Evolutionary conservation across 2,888 invertebrate species (phyloP).

Genomic region (Aporophyla nigra): DNA sequence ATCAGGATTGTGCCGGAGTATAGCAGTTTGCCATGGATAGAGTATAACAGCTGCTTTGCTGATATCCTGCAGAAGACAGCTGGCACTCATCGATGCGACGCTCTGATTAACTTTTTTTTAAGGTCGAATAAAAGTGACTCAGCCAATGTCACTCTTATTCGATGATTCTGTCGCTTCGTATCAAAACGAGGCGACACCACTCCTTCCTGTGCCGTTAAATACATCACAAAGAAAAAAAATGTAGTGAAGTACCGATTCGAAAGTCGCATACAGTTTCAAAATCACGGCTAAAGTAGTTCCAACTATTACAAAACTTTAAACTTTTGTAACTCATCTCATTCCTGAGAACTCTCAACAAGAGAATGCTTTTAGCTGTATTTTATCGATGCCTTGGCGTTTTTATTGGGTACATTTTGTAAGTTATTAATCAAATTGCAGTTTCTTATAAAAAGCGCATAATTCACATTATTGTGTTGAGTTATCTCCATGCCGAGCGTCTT

Average conservation of each 20-base stretch:
- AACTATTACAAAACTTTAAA: conserved; percentile 65
- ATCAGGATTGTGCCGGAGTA: not conserved
- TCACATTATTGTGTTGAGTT: not conserved
- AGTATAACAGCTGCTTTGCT: not conserved
- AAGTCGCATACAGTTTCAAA: conserved; percentile 43
- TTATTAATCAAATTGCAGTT: not conserved
- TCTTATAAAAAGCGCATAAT: not conserved
- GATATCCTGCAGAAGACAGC: not conserved
- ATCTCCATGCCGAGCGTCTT: not conserved
- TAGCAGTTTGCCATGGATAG: not conserved
- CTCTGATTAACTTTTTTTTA: no score
- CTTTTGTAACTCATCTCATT: conserved; percentile 45
- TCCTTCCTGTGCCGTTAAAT: no score
- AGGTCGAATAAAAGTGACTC: no score
- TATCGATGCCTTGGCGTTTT: conserved; percentile 3
- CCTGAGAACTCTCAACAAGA: conserved; percentile 58
- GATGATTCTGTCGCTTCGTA: not conserved
- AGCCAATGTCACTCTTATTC: not conserved
- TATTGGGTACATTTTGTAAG: not conserved
- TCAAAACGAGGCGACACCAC: not conserved
- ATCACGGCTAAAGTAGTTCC: conserved; percentile 52
- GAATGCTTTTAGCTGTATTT: conserved; percentile 65
- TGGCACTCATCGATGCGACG: not conserved
- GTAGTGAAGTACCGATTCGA: conserved; percentile 12
- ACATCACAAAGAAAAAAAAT: not conserved